These are phyloP conservation scores for Nannospalax galili DNA, from an alignment of 2,113 vertebrate genomes.

Conservation along the genomic window DNA sequence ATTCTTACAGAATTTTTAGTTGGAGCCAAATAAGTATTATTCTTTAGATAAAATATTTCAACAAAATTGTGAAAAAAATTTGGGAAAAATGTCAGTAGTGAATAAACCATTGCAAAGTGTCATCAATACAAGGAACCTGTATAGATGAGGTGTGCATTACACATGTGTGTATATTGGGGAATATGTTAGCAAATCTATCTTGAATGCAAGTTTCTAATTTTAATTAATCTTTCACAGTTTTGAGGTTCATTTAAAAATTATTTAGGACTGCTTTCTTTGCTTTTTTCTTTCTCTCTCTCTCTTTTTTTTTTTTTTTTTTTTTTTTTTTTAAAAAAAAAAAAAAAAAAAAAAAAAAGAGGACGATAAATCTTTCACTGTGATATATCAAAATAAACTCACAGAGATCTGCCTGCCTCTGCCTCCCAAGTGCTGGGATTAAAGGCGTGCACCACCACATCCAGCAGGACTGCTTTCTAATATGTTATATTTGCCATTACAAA, in stretches of 20 bases:
- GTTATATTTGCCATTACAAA: background rate
- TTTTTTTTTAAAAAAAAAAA: no score
- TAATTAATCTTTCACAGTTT: background rate
- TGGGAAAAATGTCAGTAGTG: background rate
- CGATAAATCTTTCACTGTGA: no score
- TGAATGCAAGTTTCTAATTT: conserved; percentile 43
- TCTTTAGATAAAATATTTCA: background rate
- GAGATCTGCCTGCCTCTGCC: no score
- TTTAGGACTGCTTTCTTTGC: background rate
- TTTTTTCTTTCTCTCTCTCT: no score
- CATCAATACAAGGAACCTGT: background rate
- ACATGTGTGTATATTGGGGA: background rate
- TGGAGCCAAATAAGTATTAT: conserved; percentile 21
- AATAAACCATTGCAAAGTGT: background rate
- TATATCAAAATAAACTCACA: no score
- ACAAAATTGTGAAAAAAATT: background rate
- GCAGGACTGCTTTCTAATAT: background rate
- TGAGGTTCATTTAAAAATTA: background rate
- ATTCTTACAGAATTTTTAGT: conserved; percentile 36
- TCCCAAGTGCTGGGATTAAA: no score
- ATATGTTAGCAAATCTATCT: background rate
- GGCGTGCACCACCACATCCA: no score
- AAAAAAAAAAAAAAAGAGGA: no score
- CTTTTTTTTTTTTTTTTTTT: no score
- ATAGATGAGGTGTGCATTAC: background rate